phyloP scores from a whole-genome alignment of 2,797 vertebrate species.

The Sebastes itinus region DNA sequence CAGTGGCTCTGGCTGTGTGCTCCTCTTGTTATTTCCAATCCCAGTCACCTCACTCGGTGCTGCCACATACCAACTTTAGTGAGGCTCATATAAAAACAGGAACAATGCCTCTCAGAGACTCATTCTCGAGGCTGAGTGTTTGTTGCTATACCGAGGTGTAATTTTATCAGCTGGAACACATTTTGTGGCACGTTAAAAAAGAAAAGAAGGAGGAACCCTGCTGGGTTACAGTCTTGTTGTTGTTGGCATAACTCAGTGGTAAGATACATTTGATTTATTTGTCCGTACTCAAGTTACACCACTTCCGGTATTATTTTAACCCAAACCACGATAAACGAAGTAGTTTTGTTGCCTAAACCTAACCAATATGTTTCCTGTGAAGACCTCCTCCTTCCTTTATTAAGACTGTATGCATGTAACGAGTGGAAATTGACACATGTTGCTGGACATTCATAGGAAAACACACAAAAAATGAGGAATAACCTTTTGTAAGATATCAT shows the following conservation, averaged over 20 bases:
- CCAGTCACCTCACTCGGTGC: conserved; percentile 40
- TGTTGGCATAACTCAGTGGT: not conserved
- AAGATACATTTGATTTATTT: not conserved
- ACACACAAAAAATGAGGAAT: too few relatives aligned
- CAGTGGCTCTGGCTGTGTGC: conserved; percentile 36
- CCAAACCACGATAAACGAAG: too few relatives aligned
- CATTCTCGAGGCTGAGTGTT: not conserved
- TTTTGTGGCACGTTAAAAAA: conserved; percentile 9
- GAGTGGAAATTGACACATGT: too few relatives aligned
- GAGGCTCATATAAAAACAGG: conserved; percentile 56
- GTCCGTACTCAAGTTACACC: accelerated
- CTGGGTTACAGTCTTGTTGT: not conserved
- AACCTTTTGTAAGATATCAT: too few relatives aligned
- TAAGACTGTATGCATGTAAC: too few relatives aligned
- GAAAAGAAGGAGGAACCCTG: not conserved
- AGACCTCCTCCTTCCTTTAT: too few relatives aligned
- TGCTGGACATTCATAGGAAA: too few relatives aligned
- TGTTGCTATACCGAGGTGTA: conserved; percentile 24
- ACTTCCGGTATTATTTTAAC: too few relatives aligned
- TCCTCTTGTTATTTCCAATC: conserved; percentile 57
- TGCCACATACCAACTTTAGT: conserved; percentile 61
- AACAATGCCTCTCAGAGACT: conserved; percentile 42
- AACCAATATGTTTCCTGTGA: too few relatives aligned
- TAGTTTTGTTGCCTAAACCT: too few relatives aligned
- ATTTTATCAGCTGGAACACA: conserved; percentile 33